Base-by-base conservation (phyloP, 2,797 vertebrate genomes). In the Euphonia xanthogaster region DNA sequence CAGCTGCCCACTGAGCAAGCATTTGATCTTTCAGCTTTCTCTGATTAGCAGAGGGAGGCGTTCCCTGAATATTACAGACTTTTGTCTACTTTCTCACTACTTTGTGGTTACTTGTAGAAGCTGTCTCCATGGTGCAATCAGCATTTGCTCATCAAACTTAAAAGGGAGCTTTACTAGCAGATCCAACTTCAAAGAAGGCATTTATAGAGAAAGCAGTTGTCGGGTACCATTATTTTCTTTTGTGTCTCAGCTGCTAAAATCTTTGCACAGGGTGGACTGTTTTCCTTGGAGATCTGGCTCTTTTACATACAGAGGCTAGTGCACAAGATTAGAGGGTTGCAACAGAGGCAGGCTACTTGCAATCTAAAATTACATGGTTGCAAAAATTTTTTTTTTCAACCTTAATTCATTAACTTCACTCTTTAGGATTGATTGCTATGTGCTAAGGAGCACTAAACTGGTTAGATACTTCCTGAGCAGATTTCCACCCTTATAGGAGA, bases 1-100 rank as follows among this genome's bases (percentile, higher is more conserved):
- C 94, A 93, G 78, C 86, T 96, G 92, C 88, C 85, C 72, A 86
- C 76, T 89, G 92, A 96, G 92, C 58, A 97, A 89, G 63, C 86
- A 88, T 97, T 96, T 97, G 94, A 94, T 95, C 95, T 95, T 96
- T 86, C 68, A 86, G 87, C 87, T 96, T 96, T 92, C 85, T 74
- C 74, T 96, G 93, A 88, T 95, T 97, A 97, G 72, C 51, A 70
- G 67, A 55, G 51, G 89, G 37, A 90, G 75, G 81, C 25, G 8
- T 96, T 81, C 65, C 67, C 68, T 67, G 88, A 95, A 67, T 96
- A 78, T 88, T 81, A 60, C n/a, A 6, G 82, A 84, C 74, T 63
- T 94, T 88, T 90, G 63, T 83, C 86, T 83, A 86, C 88, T 93
- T 94, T 77, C 76, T 79, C 60, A 55, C 79, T 88, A 70, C 74